These are phyloP conservation scores for Globodera rostochiensis DNA, from an alignment of 1,140 invertebrate genomes.

Conservation along the genomic window DNA sequence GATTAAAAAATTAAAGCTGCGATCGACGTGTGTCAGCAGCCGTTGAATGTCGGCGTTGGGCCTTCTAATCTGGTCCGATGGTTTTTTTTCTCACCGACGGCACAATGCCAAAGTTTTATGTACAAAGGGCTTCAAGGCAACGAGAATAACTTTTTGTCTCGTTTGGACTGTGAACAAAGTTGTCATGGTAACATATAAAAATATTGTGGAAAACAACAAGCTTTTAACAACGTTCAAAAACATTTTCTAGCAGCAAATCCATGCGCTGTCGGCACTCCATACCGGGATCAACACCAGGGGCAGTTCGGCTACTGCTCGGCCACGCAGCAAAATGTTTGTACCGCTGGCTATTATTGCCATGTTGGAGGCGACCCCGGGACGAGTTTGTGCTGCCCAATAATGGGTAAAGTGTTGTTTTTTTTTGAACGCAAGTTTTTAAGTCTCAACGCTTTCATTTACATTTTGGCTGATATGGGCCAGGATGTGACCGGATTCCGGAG, in stretches of 20 bases:
- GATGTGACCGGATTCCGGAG: too few species aligned
- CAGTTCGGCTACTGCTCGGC: slow-evolving; percentile 57
- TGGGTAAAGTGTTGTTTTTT: slow-evolving; percentile 45
- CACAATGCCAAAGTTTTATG: slow-evolving; percentile 54
- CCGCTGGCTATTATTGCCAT: slow-evolving; percentile 61
- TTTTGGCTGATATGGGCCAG: too few species aligned
- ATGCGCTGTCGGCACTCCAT: slow-evolving; percentile 55
- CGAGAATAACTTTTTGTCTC: slow-evolving; percentile 63
- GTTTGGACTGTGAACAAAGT: slow-evolving; percentile 56
- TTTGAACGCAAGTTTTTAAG: too few species aligned
- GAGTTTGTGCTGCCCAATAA: slow-evolving; percentile 62
- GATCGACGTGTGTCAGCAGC: slow-evolving; percentile 58
- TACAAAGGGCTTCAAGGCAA: slow-evolving; percentile 63
- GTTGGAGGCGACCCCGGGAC: slow-evolving; percentile 58
- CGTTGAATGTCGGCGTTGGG: slow-evolving; percentile 61
- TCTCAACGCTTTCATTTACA: too few species aligned
- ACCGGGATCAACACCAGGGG: slow-evolving; percentile 49
- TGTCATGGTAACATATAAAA: slow-evolving; percentile 47
- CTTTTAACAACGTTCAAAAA: slow-evolving; percentile 14
- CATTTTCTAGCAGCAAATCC: slow-evolving; percentile 59
- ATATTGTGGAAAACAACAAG: not conserved
- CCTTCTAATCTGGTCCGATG: slow-evolving; percentile 61
- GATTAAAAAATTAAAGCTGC: slow-evolving; percentile 38
- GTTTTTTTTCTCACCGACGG: slow-evolving; percentile 61
- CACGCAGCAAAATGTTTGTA: slow-evolving; percentile 50